Evolutionary conservation across 2,113 vertebrate species (phyloP).

Genomic region (Peromyscus maniculatus): DNA sequence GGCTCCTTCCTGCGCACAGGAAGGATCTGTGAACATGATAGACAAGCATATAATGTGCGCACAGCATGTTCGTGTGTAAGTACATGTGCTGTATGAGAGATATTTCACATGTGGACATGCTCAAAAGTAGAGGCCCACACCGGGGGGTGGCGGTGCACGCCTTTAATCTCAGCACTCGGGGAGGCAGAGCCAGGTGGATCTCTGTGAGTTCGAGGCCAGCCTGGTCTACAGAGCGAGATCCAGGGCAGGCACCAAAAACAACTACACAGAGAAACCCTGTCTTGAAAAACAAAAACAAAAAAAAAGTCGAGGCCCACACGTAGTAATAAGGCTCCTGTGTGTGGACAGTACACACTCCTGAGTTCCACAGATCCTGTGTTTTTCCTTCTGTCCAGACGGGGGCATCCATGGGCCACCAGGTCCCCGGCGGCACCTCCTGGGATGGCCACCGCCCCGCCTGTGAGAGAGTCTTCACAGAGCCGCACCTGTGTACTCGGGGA

Average conservation of each 20-base stretch:
- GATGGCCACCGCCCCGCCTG: not conserved
- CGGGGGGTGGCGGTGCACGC: too few relatives aligned
- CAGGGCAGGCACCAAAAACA: too few relatives aligned
- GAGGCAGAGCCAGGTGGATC: too few relatives aligned
- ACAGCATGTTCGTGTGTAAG: not conserved
- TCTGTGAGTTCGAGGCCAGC: too few relatives aligned
- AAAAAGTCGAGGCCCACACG: too few relatives aligned
- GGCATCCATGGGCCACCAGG: not conserved
- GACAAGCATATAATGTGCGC: not conserved
- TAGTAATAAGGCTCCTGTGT: not conserved
- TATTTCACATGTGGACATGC: not conserved
- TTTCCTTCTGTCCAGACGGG: constrained; percentile 35
- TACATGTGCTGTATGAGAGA: not conserved
- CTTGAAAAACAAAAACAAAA: too few relatives aligned
- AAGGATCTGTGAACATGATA: not conserved
- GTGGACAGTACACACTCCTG: not conserved
- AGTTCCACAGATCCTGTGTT: not conserved
- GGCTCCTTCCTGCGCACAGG: not conserved
- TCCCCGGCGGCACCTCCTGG: not conserved
- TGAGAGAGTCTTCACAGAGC: not conserved
- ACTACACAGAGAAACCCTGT: too few relatives aligned
- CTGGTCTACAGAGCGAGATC: too few relatives aligned
- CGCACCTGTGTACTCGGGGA: constrained; percentile 96
- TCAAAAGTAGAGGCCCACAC: not conserved
- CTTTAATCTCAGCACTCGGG: too few relatives aligned